A percentile compares a stretch with the other conserved stretches of the same genome.
phyloP scores from a whole-genome alignment of 2,888 invertebrate genomes.

The Dryomyza anilis region DNA sequence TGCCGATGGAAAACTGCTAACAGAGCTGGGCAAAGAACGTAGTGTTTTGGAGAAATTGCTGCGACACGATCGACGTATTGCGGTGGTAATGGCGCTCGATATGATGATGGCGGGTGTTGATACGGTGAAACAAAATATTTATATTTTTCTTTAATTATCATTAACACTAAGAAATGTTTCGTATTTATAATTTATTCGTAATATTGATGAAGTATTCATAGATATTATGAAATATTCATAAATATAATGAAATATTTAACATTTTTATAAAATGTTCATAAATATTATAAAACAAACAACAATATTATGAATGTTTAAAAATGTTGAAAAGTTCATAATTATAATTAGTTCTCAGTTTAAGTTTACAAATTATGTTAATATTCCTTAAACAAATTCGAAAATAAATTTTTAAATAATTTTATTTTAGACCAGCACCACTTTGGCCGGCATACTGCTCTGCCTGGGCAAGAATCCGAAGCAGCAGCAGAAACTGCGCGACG shows the following conservation, averaged over 20 bases:
- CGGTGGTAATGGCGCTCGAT: slow-evolving; percentile 71
- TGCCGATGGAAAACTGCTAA: slow-evolving; percentile 44
- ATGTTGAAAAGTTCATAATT: no score
- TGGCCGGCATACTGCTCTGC: slow-evolving; percentile 66
- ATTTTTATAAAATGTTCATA: no score
- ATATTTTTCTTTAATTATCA: not conserved
- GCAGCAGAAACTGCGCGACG: slow-evolving; percentile 69
- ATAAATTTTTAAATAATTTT: not conserved
- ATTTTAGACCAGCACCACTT: slow-evolving; percentile 59
- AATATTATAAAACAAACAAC: no score
- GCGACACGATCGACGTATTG: slow-evolving; percentile 67
- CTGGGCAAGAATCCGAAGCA: slow-evolving; percentile 68
- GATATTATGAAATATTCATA: no score
- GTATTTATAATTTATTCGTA: no score
- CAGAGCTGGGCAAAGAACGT: slow-evolving; percentile 39
- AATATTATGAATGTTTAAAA: no score
- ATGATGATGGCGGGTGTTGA: slow-evolving; percentile 75
- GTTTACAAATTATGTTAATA: no score
- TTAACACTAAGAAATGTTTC: not conserved
- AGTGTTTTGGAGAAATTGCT: slow-evolving; percentile 71
- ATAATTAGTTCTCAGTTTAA: no score
- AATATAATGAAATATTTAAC: no score
- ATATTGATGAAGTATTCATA: no score
- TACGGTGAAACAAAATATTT: slow-evolving; percentile 64
- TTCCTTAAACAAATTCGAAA: not conserved